Percentiles rank a stretch among this genome's conserved stretches.
phyloP scores from a whole-genome alignment of 2,113 vertebrate genomes.

The Rhinolophus ferrumequinum region DNA sequence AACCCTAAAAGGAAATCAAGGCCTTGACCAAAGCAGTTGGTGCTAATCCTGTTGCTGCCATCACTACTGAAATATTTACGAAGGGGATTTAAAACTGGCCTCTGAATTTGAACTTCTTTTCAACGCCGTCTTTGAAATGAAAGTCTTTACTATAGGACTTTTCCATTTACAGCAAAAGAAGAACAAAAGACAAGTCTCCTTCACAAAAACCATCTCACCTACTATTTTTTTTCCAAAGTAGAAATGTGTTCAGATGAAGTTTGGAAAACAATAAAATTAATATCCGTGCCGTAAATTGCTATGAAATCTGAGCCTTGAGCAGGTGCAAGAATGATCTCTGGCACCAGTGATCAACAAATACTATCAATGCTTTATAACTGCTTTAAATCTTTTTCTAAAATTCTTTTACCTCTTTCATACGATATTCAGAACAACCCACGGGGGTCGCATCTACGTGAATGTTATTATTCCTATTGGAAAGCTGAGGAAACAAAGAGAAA shows the following conservation, averaged over 20 bases:
- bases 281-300: background rate
- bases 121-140: background rate
- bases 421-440: background rate
- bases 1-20: background rate
- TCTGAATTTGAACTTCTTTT: constrained; percentile 37
- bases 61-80: background rate
- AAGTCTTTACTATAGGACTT: background rate
- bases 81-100: background rate
- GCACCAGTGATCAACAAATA: background rate
- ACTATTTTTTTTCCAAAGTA: background rate
- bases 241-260: background rate
- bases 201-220: background rate
- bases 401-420: background rate
- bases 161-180: background rate
- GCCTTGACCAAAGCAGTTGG: background rate
- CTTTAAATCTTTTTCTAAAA: background rate
- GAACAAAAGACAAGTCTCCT: background rate
- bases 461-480: background rate
- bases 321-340: background rate
- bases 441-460: background rate
- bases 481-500: background rate
- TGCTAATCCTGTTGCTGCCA: background rate
- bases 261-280: background rate
- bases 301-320: background rate
- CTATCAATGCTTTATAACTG: background rate